These are phyloP conservation scores for Denticeps clupeoides DNA, from an alignment of 2,797 vertebrate species.

Conservation along the genomic window DNA sequence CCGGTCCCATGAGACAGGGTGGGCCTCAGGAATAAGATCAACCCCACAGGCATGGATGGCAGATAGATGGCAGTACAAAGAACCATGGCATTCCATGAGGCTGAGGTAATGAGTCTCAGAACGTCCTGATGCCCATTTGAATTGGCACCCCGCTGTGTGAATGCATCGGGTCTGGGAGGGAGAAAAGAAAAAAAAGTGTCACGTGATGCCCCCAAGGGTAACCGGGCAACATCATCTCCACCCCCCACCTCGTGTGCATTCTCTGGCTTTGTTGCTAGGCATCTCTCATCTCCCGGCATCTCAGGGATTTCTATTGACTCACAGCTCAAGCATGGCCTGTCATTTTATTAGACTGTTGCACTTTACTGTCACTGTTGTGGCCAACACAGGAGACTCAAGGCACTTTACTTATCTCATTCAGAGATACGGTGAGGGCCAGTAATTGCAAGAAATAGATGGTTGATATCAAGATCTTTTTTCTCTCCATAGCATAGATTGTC, in stretches of 20 bases:
- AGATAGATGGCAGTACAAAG: too few species aligned
- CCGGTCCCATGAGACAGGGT: too few species aligned
- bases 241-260: conserved; percentile 15
- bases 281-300: conserved; percentile 5
- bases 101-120: conserved; percentile 41
- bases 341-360: background rate
- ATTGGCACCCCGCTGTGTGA: conserved; percentile 40
- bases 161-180: conserved; percentile 15
- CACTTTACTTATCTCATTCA: too few species aligned
- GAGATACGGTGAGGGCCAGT: too few species aligned
- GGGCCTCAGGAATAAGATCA: too few species aligned
- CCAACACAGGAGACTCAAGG: background rate
- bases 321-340: background rate
- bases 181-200: conserved; percentile 12
- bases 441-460: too few species aligned
- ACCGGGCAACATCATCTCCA: conserved; percentile 9
- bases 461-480: too few species aligned
- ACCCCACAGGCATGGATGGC: too few species aligned
- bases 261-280: conserved; percentile 29
- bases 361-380: background rate
- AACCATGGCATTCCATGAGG: conserved; percentile 28
- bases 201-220: conserved; percentile 21
- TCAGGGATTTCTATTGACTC: background rate
- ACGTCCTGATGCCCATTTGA: conserved; percentile 26
- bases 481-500: too few species aligned